These are phyloP conservation scores for Drosophila triauraria DNA, from an alignment of 1,140 invertebrate species.

Conservation along the genomic window DNA sequence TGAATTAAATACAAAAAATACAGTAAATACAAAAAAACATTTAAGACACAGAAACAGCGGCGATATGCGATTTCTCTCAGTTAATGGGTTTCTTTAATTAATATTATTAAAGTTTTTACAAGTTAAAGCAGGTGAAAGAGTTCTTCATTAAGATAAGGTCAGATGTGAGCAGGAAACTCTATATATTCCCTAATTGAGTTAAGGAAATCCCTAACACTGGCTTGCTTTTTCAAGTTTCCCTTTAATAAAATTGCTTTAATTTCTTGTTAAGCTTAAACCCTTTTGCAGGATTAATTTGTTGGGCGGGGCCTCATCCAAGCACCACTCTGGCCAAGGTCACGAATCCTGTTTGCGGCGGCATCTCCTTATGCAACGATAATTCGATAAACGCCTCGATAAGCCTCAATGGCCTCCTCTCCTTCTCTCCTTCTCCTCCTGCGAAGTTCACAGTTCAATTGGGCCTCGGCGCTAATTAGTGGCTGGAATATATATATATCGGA, in stretches of 20 bases:
- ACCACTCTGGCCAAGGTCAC: slow-evolving; percentile 25
- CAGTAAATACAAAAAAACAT: slow-evolving; percentile 11
- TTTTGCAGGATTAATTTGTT: slow-evolving; percentile 8
- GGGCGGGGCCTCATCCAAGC: background rate
- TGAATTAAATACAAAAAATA: slow-evolving; percentile 33
- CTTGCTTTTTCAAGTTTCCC: too few relatives aligned
- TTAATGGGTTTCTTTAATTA: background rate
- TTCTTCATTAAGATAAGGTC: too few relatives aligned
- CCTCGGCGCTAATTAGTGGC: slow-evolving; percentile 67
- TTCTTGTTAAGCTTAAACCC: background rate
- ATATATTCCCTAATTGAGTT: too few relatives aligned
- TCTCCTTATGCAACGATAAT: slow-evolving; percentile 51
- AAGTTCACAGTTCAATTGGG: slow-evolving; percentile 79
- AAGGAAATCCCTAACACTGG: too few relatives aligned
- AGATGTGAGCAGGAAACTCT: too few relatives aligned
- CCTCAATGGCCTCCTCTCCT: slow-evolving; percentile 16
- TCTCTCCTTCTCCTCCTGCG: background rate
- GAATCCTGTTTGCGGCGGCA: slow-evolving; percentile 29
- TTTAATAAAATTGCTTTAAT: background rate
- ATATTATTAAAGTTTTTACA: background rate
- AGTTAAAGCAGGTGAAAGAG: too few relatives aligned
- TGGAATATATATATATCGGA: background rate
- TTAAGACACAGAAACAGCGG: slow-evolving; percentile 14
- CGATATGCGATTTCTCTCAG: slow-evolving; percentile 14
- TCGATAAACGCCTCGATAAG: slow-evolving; percentile 51